phyloP scores from a whole-genome alignment of 1,140 invertebrate genomes.

The Diachasma alloeum region DNA sequence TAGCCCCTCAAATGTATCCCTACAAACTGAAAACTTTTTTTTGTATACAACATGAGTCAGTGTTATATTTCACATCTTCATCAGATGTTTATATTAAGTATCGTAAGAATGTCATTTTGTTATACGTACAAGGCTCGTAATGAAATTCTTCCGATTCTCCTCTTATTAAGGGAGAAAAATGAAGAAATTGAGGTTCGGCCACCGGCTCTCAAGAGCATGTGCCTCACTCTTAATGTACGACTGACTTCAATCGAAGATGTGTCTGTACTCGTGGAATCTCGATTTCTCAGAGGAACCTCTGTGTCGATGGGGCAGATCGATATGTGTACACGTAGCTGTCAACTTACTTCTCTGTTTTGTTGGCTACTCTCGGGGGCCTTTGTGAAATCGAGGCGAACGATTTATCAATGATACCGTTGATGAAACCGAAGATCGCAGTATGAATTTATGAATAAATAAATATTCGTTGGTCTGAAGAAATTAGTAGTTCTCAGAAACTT shows the following conservation, averaged over 20 bases:
- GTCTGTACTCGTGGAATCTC: not conserved
- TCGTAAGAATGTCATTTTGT: no score
- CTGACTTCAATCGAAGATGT: not conserved
- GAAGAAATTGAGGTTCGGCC: no score
- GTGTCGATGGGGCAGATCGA: conserved; percentile 8
- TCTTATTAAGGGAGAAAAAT: no score
- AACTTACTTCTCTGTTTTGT: not conserved
- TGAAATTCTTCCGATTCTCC: no score
- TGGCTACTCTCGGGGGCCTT: not conserved
- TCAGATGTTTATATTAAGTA: no score
- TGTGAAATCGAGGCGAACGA: conserved; percentile 15
- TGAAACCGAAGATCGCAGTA: not conserved
- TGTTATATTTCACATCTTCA: no score
- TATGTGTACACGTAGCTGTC: not conserved
- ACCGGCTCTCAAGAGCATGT: no score
- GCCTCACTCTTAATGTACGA: no score
- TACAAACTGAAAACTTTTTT: no score
- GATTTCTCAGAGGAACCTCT: conserved; percentile 15
- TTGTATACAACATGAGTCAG: no score
- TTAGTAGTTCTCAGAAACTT: not conserved
- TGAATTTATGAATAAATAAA: not conserved
- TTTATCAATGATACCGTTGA: not conserved
- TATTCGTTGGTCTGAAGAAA: not conserved
- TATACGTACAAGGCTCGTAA: no score
- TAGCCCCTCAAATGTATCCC: no score